phyloP scores from a whole-genome alignment of 30 jellyfish, hydroid and myxozoan species.

The Morbakka virulenta region DNA sequence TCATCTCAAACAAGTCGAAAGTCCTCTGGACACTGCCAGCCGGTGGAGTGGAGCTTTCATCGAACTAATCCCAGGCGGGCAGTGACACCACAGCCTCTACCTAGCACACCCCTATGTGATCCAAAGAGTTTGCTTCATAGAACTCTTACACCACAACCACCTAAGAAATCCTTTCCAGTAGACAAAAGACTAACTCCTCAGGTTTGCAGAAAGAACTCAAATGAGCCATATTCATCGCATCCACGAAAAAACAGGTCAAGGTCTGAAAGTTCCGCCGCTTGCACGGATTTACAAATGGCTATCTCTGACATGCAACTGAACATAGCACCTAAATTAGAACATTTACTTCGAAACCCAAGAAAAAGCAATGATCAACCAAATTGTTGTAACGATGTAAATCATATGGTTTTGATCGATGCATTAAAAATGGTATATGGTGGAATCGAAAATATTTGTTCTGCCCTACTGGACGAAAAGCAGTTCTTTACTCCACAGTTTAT shows the following conservation, averaged over 20 bases:
- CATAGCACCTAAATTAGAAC: constrained; percentile 71
- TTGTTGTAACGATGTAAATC: constrained; percentile 57
- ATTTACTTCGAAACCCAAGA: constrained; percentile 16
- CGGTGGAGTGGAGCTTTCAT: constrained; percentile 12
- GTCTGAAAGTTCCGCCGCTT: constrained; percentile 37
- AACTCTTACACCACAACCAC: not conserved
- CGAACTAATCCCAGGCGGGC: constrained; percentile 14
- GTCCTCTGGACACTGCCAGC: not conserved
- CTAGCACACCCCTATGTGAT: not conserved
- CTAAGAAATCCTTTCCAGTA: not conserved
- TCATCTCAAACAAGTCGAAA: not conserved
- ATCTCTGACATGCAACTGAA: constrained; percentile 75
- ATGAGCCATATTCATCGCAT: constrained; percentile 69
- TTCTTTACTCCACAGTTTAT: constrained; percentile 43
- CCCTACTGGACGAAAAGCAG: constrained; percentile 62
- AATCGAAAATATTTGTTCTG: constrained; percentile 63
- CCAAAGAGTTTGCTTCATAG: not conserved
- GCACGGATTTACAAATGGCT: constrained; percentile 57
- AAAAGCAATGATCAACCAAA: constrained; percentile 8
- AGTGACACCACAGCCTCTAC: constrained; percentile 57
- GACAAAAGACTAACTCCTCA: not conserved
- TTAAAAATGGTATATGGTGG: constrained; percentile 61
- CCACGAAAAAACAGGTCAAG: constrained; percentile 50
- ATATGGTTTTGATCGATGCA: constrained; percentile 55
- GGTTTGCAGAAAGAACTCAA: not conserved